Base-by-base conservation (phyloP, 2,113 vertebrate species). In the Mungos mungo region DNA sequence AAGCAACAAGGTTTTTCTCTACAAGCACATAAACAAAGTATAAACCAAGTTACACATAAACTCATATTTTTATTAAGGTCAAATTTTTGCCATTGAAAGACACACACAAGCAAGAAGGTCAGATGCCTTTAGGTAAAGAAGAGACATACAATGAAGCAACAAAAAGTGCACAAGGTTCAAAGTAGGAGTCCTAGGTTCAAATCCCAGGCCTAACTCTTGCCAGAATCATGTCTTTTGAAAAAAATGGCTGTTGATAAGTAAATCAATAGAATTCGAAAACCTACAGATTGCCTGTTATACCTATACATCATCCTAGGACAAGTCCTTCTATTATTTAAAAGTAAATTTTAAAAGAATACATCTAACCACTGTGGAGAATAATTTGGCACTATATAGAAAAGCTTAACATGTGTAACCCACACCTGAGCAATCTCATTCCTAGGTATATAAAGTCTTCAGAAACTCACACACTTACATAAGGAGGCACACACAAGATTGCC, bases 311-410 rank as follows among this genome's bases (percentile, higher is more conserved):
- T 18, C 66, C 54, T 57, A 50, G 23, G 33, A 84, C 47, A 79
- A 94, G 23, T 86, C 29, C 14, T 77, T 86, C 50, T 5, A 54
- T 60, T 71, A 60, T 50, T 92, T 86, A 86, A 93, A 98, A 88
- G n/a, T 65, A 92, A 86, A 77, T 47, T 13, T 47, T 80, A 25
- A 86, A 93, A 88, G 41, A 12, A 91, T 69, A 82, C 25, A 90
- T 38, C 47, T 5, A 89, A 45, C 69, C 33, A 41, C 47, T 89
- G 88, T 96, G 35, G 47, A 87, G 57, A 95, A 79, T 16, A 65
- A 38, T 54, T 63, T 90, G 38, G 18, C 38, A 80, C 35, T 93
- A 90, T 52, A 50, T 80, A 84, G 66, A 77, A 83, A 97, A 71
- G 60, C 57, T 94, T 66, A 68, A 68, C 95, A 89, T 71, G 21